Evolutionary conservation across 1,140 invertebrate species (phyloP).

Genomic region (Anthonomus grandis): DNA sequence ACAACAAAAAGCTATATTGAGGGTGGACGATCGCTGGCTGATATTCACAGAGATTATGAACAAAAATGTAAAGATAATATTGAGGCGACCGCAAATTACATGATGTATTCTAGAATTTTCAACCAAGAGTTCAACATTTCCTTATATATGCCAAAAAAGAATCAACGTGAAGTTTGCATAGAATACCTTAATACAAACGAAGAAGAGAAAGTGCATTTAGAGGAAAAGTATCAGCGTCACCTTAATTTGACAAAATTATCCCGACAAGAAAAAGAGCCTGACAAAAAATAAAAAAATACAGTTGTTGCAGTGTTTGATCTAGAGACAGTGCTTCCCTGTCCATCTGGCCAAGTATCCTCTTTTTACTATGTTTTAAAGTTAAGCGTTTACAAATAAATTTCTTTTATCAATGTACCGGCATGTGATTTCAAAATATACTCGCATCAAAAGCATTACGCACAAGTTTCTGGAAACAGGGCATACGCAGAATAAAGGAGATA

Average conservation of each 20-base stretch:
- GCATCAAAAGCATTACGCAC: constrained; percentile 9
- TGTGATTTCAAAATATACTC: not conserved
- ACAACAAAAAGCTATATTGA: not conserved
- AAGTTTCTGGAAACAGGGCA: constrained; percentile 4
- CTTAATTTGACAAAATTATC: not conserved
- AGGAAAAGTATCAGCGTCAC: not conserved
- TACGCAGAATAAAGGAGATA: constrained; percentile 29
- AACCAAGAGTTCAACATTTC: not conserved
- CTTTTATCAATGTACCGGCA: too few species aligned
- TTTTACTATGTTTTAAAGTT: not conserved
- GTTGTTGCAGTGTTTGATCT: not conserved
- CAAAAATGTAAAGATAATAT: not conserved
- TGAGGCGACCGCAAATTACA: not conserved
- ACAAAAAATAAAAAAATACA: not conserved
- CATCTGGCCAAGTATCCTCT: not conserved
- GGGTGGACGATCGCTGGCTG: not conserved
- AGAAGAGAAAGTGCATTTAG: not conserved
- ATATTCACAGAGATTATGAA: not conserved
- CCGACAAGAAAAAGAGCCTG: not conserved
- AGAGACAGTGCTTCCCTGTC: not conserved
- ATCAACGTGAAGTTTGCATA: not conserved
- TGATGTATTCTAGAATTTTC: not conserved
- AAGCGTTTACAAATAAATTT: not conserved
- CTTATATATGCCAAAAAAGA: not conserved
- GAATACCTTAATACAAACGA: not conserved